These are phyloP conservation scores for Cottoperca gobio DNA, from an alignment of 2,797 vertebrate species.

Conservation along the genomic window DNA sequence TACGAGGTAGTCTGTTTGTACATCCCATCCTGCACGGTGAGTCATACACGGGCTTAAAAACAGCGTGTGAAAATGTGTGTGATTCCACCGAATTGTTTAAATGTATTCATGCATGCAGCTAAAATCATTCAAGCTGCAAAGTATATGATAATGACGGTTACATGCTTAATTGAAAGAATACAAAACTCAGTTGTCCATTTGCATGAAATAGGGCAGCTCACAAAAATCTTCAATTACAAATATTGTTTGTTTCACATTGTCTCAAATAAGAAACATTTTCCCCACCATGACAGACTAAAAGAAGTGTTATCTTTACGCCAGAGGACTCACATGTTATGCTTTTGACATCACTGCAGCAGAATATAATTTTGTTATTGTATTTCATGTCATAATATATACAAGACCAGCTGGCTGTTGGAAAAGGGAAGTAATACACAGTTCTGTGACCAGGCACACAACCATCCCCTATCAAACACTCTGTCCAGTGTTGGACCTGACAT, in stretches of 20 bases:
- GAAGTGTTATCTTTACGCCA: conserved; percentile 17
- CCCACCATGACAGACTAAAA: conserved; percentile 3
- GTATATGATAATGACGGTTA: conserved; percentile 54
- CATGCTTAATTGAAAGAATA: conserved; percentile 63
- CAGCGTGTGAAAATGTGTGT: conserved; percentile 42
- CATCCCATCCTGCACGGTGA: not conserved
- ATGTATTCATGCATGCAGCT: conserved; percentile 65
- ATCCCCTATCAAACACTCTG: conserved; percentile 63
- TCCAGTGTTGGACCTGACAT: conserved; percentile 71
- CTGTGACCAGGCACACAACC: conserved; percentile 31
- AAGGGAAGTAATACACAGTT: conserved; percentile 29
- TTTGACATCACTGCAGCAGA: conserved; percentile 11
- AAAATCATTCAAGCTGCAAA: conserved; percentile 63
- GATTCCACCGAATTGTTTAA: conserved; percentile 54
- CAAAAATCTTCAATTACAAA: conserved; percentile 36
- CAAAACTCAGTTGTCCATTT: conserved; percentile 58
- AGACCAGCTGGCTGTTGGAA: conserved; percentile 23
- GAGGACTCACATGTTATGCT: not conserved
- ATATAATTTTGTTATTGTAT: conserved; percentile 22
- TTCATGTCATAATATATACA: conserved; percentile 29
- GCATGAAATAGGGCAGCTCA: conserved; percentile 46
- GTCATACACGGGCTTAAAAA: not conserved
- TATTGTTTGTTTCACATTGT: conserved; percentile 32
- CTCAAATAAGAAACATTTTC: conserved; percentile 12
- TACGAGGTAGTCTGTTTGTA: not conserved